Evolutionary conservation across 2,797 vertebrate species (phyloP).

Genomic region (Malurus leucopterus): DNA sequence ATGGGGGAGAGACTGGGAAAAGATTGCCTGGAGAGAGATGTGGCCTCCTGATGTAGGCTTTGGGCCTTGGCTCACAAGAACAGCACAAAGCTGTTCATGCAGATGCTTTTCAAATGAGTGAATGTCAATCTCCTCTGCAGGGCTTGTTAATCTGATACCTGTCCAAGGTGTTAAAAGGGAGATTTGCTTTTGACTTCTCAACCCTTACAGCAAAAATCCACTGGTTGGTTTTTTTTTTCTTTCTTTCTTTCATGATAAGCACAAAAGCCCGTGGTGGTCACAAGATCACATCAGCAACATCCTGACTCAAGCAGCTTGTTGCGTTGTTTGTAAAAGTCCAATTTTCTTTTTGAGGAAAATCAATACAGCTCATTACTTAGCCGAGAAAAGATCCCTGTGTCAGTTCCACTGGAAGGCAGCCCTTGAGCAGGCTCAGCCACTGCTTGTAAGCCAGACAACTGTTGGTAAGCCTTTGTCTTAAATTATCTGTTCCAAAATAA

Average conservation of each 20-base stretch:
- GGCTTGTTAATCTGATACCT: background rate
- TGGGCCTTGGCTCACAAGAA: background rate
- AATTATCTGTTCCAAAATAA: constrained; percentile 7
- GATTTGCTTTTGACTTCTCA: background rate
- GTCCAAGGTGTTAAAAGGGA: background rate
- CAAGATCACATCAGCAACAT: constrained; percentile 3
- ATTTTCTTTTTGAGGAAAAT: constrained; percentile 55
- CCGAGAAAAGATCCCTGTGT: constrained; percentile 24
- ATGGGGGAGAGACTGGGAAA: background rate
- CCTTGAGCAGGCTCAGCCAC: background rate
- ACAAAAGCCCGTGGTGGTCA: background rate
- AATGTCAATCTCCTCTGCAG: background rate
- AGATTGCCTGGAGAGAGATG: background rate
- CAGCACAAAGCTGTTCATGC: background rate
- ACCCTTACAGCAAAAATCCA: background rate
- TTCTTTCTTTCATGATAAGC: background rate
- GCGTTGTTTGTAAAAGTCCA: background rate
- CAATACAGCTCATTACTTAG: constrained; percentile 44
- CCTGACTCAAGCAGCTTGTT: constrained; percentile 29
- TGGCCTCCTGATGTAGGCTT: background rate
- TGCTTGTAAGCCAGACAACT: background rate
- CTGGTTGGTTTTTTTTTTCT: background rate
- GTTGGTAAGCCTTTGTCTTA: background rate
- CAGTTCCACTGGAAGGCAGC: constrained; percentile 34
- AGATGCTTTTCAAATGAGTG: background rate